Evolutionary conservation across 2,113 vertebrate genomes (phyloP).

Genomic region (Columbina picui): DNA sequence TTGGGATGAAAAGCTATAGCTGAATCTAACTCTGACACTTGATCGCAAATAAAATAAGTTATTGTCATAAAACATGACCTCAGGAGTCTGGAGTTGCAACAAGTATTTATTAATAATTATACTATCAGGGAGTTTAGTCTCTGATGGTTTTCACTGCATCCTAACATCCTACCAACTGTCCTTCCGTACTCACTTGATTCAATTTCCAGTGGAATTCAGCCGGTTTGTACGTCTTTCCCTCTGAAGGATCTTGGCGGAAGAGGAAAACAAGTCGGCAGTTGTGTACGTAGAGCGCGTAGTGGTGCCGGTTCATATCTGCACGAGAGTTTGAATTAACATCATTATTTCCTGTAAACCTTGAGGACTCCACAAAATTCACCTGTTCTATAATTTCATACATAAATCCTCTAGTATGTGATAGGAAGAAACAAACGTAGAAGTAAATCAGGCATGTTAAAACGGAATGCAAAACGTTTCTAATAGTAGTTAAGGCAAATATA

Average conservation of each 20-base stretch:
- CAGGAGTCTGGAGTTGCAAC: neutral
- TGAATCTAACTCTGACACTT: neutral
- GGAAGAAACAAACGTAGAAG: neutral
- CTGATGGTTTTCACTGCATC: fast-evolving
- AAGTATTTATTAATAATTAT: neutral
- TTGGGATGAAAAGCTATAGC: neutral
- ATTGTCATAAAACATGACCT: fast-evolving
- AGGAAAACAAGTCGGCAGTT: slow-evolving; percentile 93
- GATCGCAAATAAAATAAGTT: neutral
- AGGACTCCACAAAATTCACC: neutral
- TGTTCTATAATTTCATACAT: neutral
- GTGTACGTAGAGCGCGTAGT: slow-evolving; percentile 90
- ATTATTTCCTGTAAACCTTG: neutral
- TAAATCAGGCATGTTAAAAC: neutral
- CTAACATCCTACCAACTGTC: neutral
- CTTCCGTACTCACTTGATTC: slow-evolving; percentile 82
- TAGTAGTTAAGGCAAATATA: neutral
- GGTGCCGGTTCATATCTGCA: slow-evolving; percentile 95
- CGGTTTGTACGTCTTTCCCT: slow-evolving; percentile 88
- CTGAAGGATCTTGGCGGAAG: slow-evolving; percentile 89
- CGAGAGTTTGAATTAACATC: neutral
- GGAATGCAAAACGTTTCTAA: neutral
- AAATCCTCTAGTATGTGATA: fast-evolving
- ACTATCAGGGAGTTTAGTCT: fast-evolving
- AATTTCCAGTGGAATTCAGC: slow-evolving; percentile 98